Percentiles rank a stretch among this genome's conserved stretches.
Evolutionary conservation across 2,113 vertebrate species (phyloP).

Genomic region (Platysternon megacephalum): DNA sequence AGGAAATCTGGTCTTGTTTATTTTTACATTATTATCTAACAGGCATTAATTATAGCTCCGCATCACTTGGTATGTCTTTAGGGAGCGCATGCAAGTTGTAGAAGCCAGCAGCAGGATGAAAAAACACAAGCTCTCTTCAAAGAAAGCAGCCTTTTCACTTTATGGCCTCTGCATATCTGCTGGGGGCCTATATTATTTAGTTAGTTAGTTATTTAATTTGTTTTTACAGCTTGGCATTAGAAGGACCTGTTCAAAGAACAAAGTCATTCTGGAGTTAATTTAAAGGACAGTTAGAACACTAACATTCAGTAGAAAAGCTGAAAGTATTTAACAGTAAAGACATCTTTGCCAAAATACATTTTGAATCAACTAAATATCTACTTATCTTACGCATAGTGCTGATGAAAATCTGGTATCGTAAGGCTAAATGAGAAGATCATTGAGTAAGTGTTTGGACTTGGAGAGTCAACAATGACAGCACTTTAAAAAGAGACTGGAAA

Average conservation of each 20-base stretch:
- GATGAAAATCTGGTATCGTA: background rate
- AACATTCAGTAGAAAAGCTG: background rate
- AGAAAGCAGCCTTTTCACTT: background rate
- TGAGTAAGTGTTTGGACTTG: background rate
- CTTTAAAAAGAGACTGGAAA: background rate
- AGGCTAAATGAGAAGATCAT: background rate
- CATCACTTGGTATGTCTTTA: background rate
- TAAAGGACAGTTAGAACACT: background rate
- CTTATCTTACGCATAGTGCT: background rate
- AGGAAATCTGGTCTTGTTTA: background rate
- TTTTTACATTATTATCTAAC: background rate
- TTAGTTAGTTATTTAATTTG: background rate
- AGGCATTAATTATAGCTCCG: background rate
- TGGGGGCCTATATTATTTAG: background rate
- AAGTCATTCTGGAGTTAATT: background rate
- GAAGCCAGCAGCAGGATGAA: background rate
- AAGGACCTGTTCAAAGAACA: background rate
- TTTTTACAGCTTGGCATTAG: background rate
- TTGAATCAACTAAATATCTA: background rate
- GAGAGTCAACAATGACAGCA: background rate
- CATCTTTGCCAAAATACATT: background rate
- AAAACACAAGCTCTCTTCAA: conserved; percentile 9
- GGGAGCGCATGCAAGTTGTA: background rate
- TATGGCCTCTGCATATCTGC: background rate
- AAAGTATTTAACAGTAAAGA: background rate